Evolutionary conservation across 2,113 vertebrate genomes (phyloP), one percentile per base, ranked within the genome.

Genomic region (Capreolus pygargus): DNA sequence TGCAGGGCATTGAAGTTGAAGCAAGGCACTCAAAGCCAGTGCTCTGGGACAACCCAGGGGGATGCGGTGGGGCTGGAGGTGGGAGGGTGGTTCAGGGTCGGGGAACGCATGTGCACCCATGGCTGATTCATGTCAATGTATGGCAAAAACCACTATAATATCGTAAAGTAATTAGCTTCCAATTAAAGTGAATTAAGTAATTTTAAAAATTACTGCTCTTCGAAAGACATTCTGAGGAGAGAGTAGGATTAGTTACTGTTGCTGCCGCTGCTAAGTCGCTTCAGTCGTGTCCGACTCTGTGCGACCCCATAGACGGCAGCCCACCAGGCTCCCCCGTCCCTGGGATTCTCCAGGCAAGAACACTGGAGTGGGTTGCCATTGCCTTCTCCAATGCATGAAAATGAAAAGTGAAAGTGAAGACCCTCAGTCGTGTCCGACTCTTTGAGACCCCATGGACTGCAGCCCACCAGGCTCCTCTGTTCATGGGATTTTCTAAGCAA

Each of bases 291-390:
- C 47, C 2, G 12, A 50, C 47, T 50, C 47, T 13, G 47, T 14
- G 3, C 2, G 12, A 50, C 47, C 47, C 47, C 47, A 50, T 0
- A 50, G 47, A 4, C 0, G 12, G 12, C 47, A 50, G 47, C 47
- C 47, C 47, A 50, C 12, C 47, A 50, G 47, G 47, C 47, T 50
- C 12, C 47, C 1, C 47, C 1, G 12, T 4, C 47, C 12, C 3
- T 0, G 1, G 47, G 47, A 50, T 50, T 13, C 47, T 50, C 47
- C 47, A 50, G 47, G 47, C 47, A 50, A 14, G 47, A 50, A 13
- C 47, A 50, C 12, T 50, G 47, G 12, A 13, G 47, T 14, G 47
- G 47, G 47, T 50, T 50, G 47, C 47, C 13, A 50, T 50, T 13
- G 13, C 47, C 47, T 50, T 50, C 47, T 50, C 47, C 47, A 50